phyloP scores from a whole-genome alignment of 2,888 invertebrate genomes.

The Malachius bipustulatus region DNA sequence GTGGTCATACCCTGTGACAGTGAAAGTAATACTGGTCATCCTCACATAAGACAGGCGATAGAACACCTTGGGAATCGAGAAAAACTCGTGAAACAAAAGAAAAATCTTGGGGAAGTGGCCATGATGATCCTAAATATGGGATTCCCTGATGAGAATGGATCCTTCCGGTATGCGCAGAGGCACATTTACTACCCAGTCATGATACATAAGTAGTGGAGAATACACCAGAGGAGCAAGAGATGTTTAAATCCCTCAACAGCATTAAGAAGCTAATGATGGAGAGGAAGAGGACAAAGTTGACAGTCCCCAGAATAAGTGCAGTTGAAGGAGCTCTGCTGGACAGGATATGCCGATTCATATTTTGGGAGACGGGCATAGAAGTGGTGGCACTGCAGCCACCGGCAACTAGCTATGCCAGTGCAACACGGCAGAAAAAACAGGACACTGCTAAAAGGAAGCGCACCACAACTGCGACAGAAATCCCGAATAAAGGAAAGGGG shows the following conservation, averaged over 20 bases:
- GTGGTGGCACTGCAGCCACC: no score
- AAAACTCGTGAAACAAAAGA: slow-evolving; percentile 6
- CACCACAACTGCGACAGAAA: neutral
- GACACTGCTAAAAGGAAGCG: neutral
- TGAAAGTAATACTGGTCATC: slow-evolving; percentile 7
- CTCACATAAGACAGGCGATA: slow-evolving; percentile 1
- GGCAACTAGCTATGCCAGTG: neutral
- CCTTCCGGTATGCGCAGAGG: neutral
- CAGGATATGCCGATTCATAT: neutral
- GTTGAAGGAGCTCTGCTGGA: neutral
- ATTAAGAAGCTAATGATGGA: slow-evolving; percentile 5
- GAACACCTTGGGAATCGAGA: slow-evolving; percentile 8
- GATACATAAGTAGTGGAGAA: neutral
- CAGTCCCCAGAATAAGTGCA: neutral
- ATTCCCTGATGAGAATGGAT: neutral
- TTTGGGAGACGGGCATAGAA: no score
- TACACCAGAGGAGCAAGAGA: neutral
- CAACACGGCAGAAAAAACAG: neutral
- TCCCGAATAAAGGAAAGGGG: no score
- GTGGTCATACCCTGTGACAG: slow-evolving; percentile 4
- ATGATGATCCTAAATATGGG: slow-evolving; percentile 2
- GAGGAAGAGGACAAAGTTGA: neutral
- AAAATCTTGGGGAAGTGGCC: slow-evolving; percentile 9
- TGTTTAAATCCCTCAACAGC: neutral
- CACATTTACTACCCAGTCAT: slow-evolving; percentile 1